Evolutionary conservation across 2,888 invertebrate species (phyloP).

Genomic region (Lomographa bimaculata): DNA sequence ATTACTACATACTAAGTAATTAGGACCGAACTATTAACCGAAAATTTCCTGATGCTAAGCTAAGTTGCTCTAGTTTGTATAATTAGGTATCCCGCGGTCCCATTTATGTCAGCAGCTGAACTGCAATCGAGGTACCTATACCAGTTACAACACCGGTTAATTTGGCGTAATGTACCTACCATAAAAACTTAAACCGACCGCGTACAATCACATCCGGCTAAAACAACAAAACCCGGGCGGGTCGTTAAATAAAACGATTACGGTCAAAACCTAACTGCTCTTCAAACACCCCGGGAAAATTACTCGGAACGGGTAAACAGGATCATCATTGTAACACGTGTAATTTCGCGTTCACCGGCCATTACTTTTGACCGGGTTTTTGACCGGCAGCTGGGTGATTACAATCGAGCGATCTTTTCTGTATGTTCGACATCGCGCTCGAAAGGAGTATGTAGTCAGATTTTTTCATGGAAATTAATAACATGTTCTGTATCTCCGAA

Average conservation of each 20-base stretch:
- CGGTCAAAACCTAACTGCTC: constrained; percentile 65
- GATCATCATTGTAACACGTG: constrained; percentile 77
- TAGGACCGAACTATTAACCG: too few species aligned
- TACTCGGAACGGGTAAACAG: constrained; percentile 65
- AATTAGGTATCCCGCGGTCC: too few species aligned
- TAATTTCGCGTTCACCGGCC: constrained; percentile 73
- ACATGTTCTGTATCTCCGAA: too few species aligned
- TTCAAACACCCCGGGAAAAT: constrained; percentile 63
- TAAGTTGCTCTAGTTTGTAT: too few species aligned
- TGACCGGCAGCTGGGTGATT: constrained; percentile 16
- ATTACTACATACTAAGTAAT: too few species aligned
- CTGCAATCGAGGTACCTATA: constrained; percentile 9
- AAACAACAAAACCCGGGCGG: constrained; percentile 37
- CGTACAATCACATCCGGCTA: constrained; percentile 40
- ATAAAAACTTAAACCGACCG: constrained; percentile 44
- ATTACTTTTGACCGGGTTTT: constrained; percentile 68
- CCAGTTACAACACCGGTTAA: constrained; percentile 16
- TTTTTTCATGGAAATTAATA: too few species aligned
- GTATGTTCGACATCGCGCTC: too few species aligned
- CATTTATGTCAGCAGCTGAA: not conserved
- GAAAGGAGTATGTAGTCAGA: too few species aligned
- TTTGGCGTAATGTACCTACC: constrained; percentile 21
- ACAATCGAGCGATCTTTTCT: too few species aligned
- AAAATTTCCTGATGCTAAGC: too few species aligned
- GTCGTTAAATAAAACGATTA: constrained; percentile 67